A percentile compares a stretch with the other conserved stretches of the same genome.
These are phyloP conservation scores for Propithecus deckenii DNA, from an alignment of 2,797 vertebrate genomes.

Conservation along the genomic window DNA sequence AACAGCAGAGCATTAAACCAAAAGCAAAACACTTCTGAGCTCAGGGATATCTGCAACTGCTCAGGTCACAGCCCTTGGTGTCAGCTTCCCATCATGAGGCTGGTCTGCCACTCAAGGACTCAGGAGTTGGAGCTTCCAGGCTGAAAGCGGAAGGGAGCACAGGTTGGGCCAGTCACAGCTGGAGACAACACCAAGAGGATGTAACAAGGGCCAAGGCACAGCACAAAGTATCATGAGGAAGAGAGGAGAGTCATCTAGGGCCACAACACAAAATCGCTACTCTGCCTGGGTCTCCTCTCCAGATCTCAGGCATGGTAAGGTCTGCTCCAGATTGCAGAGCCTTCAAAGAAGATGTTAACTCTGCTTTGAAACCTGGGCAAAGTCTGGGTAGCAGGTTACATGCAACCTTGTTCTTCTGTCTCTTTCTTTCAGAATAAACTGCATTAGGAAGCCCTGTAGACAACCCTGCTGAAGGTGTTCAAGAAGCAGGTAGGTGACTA, in stretches of 20 bases:
- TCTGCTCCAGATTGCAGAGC: not conserved
- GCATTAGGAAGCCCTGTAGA: not conserved
- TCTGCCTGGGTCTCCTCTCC: not conserved
- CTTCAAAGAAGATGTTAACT: not conserved
- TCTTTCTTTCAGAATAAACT: not conserved
- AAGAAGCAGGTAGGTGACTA: not conserved
- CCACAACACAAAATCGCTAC: not conserved
- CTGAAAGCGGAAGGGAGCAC: not conserved
- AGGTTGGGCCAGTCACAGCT: too few relatives aligned
- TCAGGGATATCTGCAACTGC: not conserved
- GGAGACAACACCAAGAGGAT: not conserved
- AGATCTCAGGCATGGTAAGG: not conserved
- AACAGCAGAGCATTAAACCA: not conserved
- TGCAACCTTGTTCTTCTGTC: not conserved
- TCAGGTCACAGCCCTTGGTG: not conserved
- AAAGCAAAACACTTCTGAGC: not conserved
- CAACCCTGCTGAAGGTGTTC: not conserved
- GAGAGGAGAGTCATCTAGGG: not conserved
- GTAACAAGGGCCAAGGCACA: not conserved
- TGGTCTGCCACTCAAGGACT: not conserved
- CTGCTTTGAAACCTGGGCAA: not conserved
- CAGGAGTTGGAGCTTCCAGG: not conserved
- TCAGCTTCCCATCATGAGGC: not conserved
- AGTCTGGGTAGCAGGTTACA: not conserved
- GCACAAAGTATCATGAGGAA: too few relatives aligned